These are phyloP conservation scores for Apolygus lucorum DNA, from an alignment of 1,140 invertebrate genomes.

Conservation along the genomic window DNA sequence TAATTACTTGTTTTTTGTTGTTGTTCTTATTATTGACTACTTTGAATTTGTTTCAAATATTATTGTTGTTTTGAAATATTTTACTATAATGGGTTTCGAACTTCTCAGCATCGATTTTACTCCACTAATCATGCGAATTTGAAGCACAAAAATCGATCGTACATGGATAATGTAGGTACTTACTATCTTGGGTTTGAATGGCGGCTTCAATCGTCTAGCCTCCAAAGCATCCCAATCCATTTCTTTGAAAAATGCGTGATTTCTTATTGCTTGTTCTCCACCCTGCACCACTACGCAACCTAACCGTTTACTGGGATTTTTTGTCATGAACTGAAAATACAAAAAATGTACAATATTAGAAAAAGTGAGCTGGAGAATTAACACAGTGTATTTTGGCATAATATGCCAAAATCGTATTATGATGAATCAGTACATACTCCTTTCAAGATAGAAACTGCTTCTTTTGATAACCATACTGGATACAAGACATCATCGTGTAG, in stretches of 20 bases:
- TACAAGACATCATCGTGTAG: conserved; percentile 97
- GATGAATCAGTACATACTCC: conserved; percentile 42
- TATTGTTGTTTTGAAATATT: no score
- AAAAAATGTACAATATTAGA: not conserved
- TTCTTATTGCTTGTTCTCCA: conserved; percentile 75
- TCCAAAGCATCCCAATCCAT: conserved; percentile 95
- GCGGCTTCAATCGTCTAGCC: conserved; percentile 81
- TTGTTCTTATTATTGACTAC: no score
- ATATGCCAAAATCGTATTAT: not conserved
- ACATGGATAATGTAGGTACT: conserved; percentile 47
- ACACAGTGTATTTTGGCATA: not conserved
- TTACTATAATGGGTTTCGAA: no score
- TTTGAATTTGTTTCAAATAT: no score
- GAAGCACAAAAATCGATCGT: not conserved
- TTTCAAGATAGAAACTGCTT: conserved; percentile 95
- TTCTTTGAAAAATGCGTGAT: conserved; percentile 92
- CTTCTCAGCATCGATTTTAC: no score
- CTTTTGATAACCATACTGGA: conserved; percentile 93
- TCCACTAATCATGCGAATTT: no score
- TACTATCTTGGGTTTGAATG: conserved; percentile 97
- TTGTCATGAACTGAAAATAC: conserved; percentile 83
- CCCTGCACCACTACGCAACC: conserved; percentile 74
- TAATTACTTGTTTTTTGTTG: no score
- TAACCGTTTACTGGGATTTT: conserved; percentile 87
- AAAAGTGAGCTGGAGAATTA: not conserved